A percentile compares a stretch with the other conserved stretches of the same genome.
phyloP scores from a whole-genome alignment of 2,113 vertebrate genomes.

The Eulemur macaco region DNA sequence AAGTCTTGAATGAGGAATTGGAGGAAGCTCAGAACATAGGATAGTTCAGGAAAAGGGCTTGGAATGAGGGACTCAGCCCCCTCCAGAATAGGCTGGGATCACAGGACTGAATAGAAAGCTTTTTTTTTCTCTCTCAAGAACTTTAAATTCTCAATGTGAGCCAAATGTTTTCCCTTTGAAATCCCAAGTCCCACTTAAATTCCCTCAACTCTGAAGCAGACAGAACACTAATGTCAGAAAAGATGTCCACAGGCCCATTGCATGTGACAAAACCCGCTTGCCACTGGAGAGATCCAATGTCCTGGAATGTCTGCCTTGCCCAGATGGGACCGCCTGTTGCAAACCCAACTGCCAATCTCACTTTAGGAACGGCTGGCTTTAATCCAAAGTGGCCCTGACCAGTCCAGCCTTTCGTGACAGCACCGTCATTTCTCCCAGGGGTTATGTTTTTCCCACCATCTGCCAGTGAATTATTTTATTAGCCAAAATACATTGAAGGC shows the following conservation, averaged over 20 bases:
- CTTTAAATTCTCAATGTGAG: neutral
- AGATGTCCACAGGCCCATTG: neutral
- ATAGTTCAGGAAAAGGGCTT: neutral
- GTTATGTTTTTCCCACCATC: neutral
- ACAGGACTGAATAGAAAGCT: neutral
- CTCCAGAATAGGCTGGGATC: neutral
- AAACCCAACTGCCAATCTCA: neutral
- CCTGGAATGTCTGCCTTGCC: neutral
- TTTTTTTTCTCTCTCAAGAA: neutral
- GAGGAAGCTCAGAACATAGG: neutral
- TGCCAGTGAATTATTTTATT: slow-evolving; percentile 21
- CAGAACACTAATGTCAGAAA: neutral
- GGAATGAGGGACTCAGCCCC: neutral
- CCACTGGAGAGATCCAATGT: accelerated
- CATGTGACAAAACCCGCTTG: no score
- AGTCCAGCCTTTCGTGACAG: neutral
- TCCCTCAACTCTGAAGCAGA: neutral
- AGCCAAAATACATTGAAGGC: neutral
- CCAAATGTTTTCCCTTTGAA: neutral
- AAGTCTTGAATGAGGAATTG: neutral
- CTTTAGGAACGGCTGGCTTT: neutral
- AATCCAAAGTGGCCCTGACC: neutral
- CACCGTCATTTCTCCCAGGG: neutral
- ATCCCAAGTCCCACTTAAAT: neutral
- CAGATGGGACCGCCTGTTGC: neutral